Evolutionary conservation across 2,113 vertebrate species (phyloP).

Genomic region (Phycodurus eques): DNA sequence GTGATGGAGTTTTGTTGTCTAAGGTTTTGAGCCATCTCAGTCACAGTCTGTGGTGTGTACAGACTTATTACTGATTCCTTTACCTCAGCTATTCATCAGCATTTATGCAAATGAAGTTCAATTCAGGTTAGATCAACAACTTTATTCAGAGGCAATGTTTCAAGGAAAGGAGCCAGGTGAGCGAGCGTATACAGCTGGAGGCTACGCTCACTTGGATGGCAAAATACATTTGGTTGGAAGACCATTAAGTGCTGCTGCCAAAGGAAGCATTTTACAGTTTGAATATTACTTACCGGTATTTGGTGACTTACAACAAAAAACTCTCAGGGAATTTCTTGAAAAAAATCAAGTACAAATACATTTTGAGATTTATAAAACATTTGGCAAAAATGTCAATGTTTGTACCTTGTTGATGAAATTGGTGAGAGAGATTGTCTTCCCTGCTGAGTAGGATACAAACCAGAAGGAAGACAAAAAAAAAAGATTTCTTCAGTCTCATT

Average conservation of each 20-base stretch:
- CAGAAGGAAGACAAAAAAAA: conserved; percentile 29
- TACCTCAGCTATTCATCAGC: conserved; percentile 42
- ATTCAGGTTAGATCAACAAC: conserved; percentile 38
- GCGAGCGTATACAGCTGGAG: conserved; percentile 20
- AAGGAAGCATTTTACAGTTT: neutral
- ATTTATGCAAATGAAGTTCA: conserved; percentile 50
- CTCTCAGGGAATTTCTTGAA: no score
- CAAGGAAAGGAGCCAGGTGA: conserved; percentile 20
- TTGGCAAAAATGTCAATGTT: no score
- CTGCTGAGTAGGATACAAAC: conserved; percentile 43
- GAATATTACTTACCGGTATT: neutral
- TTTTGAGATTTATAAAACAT: no score
- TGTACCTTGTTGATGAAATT: neutral
- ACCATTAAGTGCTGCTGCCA: neutral
- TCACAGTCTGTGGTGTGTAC: conserved; percentile 30
- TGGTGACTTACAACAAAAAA: no score
- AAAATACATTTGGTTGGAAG: neutral
- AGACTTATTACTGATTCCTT: conserved; percentile 25
- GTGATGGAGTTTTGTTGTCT: conserved; percentile 3
- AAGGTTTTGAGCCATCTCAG: conserved; percentile 15
- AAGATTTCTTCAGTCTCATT: conserved; percentile 50
- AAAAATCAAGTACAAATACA: no score
- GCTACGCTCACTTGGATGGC: conserved; percentile 11
- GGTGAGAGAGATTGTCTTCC: neutral
- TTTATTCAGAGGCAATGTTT: conserved; percentile 32